phyloP scores from a whole-genome alignment of 2,113 vertebrate genomes.

The Lagopus muta region DNA sequence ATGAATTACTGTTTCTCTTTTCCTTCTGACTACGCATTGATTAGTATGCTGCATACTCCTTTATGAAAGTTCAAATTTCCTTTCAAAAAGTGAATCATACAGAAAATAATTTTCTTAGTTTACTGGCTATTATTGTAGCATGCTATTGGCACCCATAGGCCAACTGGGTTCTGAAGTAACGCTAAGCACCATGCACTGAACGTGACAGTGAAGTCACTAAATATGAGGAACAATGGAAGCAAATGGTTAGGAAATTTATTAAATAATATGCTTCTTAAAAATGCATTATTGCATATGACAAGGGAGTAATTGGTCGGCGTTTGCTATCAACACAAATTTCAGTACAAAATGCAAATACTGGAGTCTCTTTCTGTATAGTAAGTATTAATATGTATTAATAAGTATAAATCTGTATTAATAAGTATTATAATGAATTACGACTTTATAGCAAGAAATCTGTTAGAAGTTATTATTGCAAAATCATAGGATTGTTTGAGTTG shows the following conservation, averaged over 20 bases:
- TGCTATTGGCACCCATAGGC: not conserved
- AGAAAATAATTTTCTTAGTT: not conserved
- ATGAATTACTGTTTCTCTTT: not conserved
- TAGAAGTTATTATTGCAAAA: not conserved
- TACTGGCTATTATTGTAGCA: not conserved
- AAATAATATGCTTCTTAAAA: not conserved
- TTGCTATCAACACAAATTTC: not conserved
- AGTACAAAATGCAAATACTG: not conserved
- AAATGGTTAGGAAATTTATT: not conserved
- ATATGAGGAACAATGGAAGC: not conserved
- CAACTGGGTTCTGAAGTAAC: not conserved
- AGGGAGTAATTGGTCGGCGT: not conserved
- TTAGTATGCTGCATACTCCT: not conserved
- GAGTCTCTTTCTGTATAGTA: not conserved
- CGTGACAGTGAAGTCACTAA: not conserved
- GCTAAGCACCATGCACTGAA: not conserved
- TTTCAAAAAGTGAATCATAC: not conserved
- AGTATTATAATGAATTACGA: no score
- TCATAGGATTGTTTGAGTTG: not conserved
- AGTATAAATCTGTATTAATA: no score
- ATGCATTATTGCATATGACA: fast-evolving
- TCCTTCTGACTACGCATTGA: not conserved
- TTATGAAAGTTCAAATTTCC: constrained; percentile 12
- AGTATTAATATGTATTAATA: not conserved
- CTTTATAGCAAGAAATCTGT: not conserved